These are phyloP conservation scores for Fulica atra DNA, from an alignment of 2,113 vertebrate genomes.

Conservation along the genomic window DNA sequence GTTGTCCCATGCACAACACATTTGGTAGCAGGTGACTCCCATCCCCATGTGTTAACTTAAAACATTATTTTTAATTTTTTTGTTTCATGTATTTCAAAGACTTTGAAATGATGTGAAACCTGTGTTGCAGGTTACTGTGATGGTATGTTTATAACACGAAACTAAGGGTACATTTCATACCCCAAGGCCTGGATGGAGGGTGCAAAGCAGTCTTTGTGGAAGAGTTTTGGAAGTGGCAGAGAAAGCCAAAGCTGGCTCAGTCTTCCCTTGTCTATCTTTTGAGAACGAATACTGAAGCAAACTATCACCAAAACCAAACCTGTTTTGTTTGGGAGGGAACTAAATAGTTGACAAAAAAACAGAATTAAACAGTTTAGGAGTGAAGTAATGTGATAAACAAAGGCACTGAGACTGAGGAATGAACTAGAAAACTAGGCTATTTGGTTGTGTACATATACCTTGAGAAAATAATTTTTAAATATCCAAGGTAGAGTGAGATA, in stretches of 20 bases:
- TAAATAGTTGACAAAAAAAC: background rate
- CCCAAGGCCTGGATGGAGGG: background rate
- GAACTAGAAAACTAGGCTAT: background rate
- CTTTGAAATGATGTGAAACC: background rate
- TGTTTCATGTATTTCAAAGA: constrained; percentile 1
- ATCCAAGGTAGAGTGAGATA: background rate
- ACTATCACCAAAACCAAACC: background rate
- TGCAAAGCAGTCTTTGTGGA: background rate
- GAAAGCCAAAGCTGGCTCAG: background rate
- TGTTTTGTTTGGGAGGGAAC: background rate
- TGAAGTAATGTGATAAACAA: background rate
- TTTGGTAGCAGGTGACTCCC: background rate
- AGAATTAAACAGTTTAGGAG: background rate
- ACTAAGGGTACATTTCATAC: background rate
- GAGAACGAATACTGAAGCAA: background rate
- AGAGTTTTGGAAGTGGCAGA: background rate
- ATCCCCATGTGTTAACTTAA: background rate
- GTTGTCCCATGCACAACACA: background rate
- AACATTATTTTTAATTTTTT: background rate
- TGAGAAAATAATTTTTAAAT: background rate
- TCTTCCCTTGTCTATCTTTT: background rate
- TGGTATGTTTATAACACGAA: constrained; percentile 12
- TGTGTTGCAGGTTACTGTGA: background rate
- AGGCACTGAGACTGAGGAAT: background rate
- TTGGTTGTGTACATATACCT: background rate